phyloP scores from a whole-genome alignment of 2,888 invertebrate species.

The Liopterus haemorrhoidalis region DNA sequence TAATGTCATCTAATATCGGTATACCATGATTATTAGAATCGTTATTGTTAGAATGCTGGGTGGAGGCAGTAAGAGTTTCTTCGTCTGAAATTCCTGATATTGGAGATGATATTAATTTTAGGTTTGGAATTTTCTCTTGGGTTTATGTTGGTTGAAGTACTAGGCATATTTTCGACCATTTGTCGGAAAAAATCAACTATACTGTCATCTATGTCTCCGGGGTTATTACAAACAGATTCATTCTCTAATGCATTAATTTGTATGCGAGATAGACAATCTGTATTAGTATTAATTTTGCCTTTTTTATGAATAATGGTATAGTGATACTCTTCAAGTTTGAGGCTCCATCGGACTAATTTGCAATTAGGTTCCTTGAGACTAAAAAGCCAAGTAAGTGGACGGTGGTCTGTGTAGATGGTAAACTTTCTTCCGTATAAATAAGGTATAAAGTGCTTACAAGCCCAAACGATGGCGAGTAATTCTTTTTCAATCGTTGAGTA shows the following conservation, averaged over 20 bases:
- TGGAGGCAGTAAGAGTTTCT: neutral
- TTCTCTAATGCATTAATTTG: neutral
- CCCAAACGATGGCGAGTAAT: neutral
- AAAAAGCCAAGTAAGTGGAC: constrained; percentile 10
- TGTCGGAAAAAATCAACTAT: too few relatives aligned
- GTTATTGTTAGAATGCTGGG: neutral
- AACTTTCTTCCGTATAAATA: constrained; percentile 5
- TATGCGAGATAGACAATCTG: constrained; percentile 33
- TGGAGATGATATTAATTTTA: neutral
- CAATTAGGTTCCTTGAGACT: neutral
- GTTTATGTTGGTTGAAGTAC: too few relatives aligned
- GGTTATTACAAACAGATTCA: neutral
- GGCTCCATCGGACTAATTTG: constrained; percentile 9
- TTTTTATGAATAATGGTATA: constrained; percentile 32
- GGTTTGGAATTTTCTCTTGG: too few relatives aligned
- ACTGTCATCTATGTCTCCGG: too few relatives aligned
- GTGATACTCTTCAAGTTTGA: constrained; percentile 31
- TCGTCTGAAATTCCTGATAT: neutral
- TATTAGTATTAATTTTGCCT: constrained; percentile 32
- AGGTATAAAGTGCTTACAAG: neutral
- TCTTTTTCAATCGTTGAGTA: constrained; percentile 1
- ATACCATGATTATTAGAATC: too few relatives aligned
- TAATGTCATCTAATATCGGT: too few relatives aligned
- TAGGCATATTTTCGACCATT: neutral
- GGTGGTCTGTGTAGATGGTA: neutral